These are phyloP conservation scores for Leiothrix lutea DNA, from an alignment of 2,113 vertebrate species.

Conservation along the genomic window DNA sequence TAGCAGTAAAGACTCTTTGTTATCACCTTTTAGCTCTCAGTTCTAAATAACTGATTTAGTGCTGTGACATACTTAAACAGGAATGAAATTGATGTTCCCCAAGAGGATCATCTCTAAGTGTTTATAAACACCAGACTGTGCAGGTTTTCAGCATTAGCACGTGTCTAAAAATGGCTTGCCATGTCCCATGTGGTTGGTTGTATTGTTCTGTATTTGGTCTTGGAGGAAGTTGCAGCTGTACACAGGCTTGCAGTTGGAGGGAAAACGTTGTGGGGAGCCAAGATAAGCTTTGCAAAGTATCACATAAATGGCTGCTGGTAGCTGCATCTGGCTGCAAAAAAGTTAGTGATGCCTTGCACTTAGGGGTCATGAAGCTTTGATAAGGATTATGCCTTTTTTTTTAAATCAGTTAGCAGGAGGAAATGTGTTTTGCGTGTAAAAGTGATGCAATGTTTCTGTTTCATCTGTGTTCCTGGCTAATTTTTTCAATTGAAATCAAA, in stretches of 20 bases:
- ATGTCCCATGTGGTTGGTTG: rapidly evolving
- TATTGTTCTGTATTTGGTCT: not conserved
- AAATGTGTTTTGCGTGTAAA: not conserved
- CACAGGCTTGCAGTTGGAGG: not conserved
- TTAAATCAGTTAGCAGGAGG: not conserved
- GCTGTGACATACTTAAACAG: not conserved
- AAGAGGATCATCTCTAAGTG: not conserved
- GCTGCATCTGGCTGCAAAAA: not conserved
- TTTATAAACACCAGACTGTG: rapidly evolving
- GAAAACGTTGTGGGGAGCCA: not conserved
- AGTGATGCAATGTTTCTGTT: not conserved
- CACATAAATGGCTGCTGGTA: not conserved
- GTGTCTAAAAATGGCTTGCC: not conserved
- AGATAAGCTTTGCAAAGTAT: not conserved
- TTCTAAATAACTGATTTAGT: not conserved
- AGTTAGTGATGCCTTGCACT: not conserved
- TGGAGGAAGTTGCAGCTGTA: not conserved
- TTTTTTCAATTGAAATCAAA: not conserved
- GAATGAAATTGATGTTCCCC: not conserved
- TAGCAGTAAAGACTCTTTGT: not conserved
- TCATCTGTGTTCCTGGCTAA: not conserved
- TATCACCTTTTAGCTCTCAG: not conserved
- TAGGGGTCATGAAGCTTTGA: not conserved
- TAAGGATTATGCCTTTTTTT: not conserved
- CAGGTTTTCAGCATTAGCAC: not conserved